Evolutionary conservation across 1,140 invertebrate genomes (phyloP), one percentile per base, ranked within the genome.

Genomic region (Eumeta japonica): DNA sequence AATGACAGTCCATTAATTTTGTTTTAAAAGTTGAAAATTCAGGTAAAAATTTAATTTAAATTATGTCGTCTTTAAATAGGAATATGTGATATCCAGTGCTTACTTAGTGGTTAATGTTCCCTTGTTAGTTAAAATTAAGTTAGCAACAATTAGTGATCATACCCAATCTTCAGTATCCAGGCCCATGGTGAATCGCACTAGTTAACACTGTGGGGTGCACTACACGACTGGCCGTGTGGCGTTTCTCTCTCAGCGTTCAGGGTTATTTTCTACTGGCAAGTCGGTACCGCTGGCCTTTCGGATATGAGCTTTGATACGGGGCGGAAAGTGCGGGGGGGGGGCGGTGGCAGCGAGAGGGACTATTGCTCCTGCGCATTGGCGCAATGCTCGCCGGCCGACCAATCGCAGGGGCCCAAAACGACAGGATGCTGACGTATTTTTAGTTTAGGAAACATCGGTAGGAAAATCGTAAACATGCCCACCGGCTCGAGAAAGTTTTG

Each of bases 81-180:
- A n/a, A n/a, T n/a, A n/a, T n/a, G n/a, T n/a, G n/a, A n/a, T n/a
- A n/a, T n/a, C n/a, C n/a, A n/a, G n/a, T n/a, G n/a, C n/a, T n/a
- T n/a, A n/a, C n/a, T n/a, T n/a, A n/a, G n/a, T n/a, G n/a, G n/a
- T n/a, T n/a, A n/a, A n/a, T n/a, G n/a, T n/a, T n/a, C n/a, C n/a
- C n/a, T n/a, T n/a, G n/a, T n/a, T n/a, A n/a, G n/a, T n/a, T n/a
- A n/a, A n/a, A n/a, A n/a, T n/a, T n/a, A n/a, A n/a, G n/a, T n/a
- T n/a, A n/a, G n/a, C n/a, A n/a, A n/a, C n/a, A n/a, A n/a, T n/a
- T n/a, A n/a, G n/a, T n/a, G n/a, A n/a, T n/a, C 70, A 61, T 70
- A 74, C 70, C 70, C 70, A 74, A 51, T 74, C 66, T 71, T 71
- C 63, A 46, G 68, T 73, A 48, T 73, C 65, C 59, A 73, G 68